Conservation (phyloP, 1,140 invertebrate species). For the Danaus plexippus region DNA sequence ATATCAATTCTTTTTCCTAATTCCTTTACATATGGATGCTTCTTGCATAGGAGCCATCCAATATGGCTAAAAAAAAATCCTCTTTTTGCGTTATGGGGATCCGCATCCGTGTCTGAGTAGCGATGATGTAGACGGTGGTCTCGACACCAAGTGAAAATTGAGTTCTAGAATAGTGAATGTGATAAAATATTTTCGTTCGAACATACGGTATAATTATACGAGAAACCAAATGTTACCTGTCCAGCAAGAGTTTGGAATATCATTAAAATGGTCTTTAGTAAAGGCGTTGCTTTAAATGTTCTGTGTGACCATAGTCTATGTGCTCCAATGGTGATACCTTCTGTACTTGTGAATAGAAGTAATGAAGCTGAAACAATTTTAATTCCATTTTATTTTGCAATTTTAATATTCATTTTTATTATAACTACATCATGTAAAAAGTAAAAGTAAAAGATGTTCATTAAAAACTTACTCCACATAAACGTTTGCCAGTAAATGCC, state of each 20-base stretch:
- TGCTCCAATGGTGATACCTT: slow-evolving; percentile 71
- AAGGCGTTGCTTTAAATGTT: slow-evolving; percentile 68
- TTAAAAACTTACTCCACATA: slow-evolving; percentile 48
- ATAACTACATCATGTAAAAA: slow-evolving; percentile 8
- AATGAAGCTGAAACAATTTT: slow-evolving; percentile 36
- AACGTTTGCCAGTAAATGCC: slow-evolving; percentile 33
- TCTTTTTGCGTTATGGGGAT: slow-evolving; percentile 77
- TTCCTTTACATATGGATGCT: slow-evolving; percentile 77
- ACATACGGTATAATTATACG: not conserved
- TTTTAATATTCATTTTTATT: not conserved
- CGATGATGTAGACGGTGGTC: slow-evolving; percentile 79
- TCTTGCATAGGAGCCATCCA: slow-evolving; percentile 77
- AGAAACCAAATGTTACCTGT: slow-evolving; percentile 52
- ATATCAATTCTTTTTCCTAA: slow-evolving; percentile 76
- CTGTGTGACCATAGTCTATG: slow-evolving; percentile 73
- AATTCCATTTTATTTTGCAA: not conserved
- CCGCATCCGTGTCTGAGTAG: slow-evolving; percentile 77
- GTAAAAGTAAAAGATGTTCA: slow-evolving; percentile 3
- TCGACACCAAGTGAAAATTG: slow-evolving; percentile 70
- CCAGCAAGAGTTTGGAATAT: slow-evolving; percentile 70
- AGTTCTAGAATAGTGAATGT: slow-evolving; percentile 40
- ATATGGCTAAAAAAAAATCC: slow-evolving; percentile 81
- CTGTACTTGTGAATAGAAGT: slow-evolving; percentile 31
- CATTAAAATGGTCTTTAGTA: slow-evolving; percentile 57
- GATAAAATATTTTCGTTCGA: not conserved